Base-by-base conservation (phyloP, 2,888 invertebrate genomes). In the Malachius bipustulatus region DNA sequence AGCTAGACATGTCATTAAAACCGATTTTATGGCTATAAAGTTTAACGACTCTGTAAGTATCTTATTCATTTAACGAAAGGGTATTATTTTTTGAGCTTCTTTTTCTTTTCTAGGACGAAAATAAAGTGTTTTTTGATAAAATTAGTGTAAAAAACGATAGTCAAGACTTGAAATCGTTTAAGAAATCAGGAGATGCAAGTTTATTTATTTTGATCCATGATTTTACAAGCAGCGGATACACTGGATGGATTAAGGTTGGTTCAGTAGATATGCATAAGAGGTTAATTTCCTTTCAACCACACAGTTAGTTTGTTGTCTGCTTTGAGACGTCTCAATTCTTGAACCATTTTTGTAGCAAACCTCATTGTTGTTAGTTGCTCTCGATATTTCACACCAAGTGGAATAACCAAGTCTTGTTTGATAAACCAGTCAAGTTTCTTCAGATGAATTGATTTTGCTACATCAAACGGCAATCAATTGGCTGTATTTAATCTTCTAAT, bases 201-300 rank as follows among this genome's bases (percentile, higher is more conserved):
- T 42, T 52, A 2, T 53, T 56, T 40, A 46, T 64, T 15, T 41
- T 63, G 15, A 57, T 66, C 26, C 63, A 64, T 40, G 64, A 65
- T 50, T 66, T 65, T 42, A 65, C 63, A 9, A 57, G 60, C 33
- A 60, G 58, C 36, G 64, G 64, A 9, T 57, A 59, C 35, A 55
- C 62, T 1, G 63, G 63, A 12, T 64, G 64, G 63, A 54, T 63
- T 16, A 60, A 60, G 50, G 62, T 60, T 49, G 40, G 37, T 36
- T 27, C 8, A 28, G 11, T n/a, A n/a, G n/a, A n/a, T n/a, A n/a
- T n/a, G n/a, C n/a, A n/a, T n/a, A n/a, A n/a, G n/a, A n/a, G n/a
- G n/a, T n/a, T n/a, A n/a, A n/a, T n/a, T n/a, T n/a, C n/a, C n/a
- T n/a, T n/a, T n/a, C n/a, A n/a, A n/a, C n/a, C n/a, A n/a, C n/a